Base-by-base conservation (phyloP, 2,113 vertebrate genomes). In the Eidolon helvum region DNA sequence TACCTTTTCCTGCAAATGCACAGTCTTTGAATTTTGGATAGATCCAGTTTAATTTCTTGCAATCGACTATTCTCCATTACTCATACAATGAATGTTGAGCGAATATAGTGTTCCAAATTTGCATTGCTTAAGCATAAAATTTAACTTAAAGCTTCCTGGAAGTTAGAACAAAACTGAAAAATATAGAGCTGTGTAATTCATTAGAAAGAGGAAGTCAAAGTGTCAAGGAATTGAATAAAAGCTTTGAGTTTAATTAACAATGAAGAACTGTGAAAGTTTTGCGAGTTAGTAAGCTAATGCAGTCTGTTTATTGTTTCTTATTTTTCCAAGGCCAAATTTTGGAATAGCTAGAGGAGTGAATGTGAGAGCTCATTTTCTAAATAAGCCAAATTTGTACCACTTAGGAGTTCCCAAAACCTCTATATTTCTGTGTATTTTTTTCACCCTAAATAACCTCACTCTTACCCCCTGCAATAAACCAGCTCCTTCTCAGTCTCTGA, bases 261-360 rank as follows among this genome's bases (percentile, higher is more conserved):
- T 22, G 21, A 80, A n/a, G 26, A n/a, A 53, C 24, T 77, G 4
- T 72, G 40, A n/a, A 53, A 57, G 9, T 57, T 91, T 57, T 71
- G 11, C 65, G 50, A 45, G 65, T 65, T 86, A 28, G 4, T n/a
- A 74, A 16, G 30, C 35, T 68, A 45, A 84, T 57, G 10, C 63
- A 83, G 2, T 65, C 33, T 71, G 15, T 48, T 92, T 50, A 45
- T 90, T 71, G 15, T 48, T 92, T 50, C 53, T 90, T 92, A 10
- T 40, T 94, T 90, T 89, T 82, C n/a, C n/a, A 79, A 90, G 30
- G 84, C 30, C 22, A 43, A 72, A 83, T 55, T 84, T 43, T 90
- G 48, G 59, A 75, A 63, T 66, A 84, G 50, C 35, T 59, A 24
- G 43, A 75, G 63, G 5, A 69, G 10, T 90, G 30, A 7, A 16